These are phyloP conservation scores for Kuschelorhynchus macadamiae DNA, from an alignment of 2,888 invertebrate genomes.

Conservation along the genomic window DNA sequence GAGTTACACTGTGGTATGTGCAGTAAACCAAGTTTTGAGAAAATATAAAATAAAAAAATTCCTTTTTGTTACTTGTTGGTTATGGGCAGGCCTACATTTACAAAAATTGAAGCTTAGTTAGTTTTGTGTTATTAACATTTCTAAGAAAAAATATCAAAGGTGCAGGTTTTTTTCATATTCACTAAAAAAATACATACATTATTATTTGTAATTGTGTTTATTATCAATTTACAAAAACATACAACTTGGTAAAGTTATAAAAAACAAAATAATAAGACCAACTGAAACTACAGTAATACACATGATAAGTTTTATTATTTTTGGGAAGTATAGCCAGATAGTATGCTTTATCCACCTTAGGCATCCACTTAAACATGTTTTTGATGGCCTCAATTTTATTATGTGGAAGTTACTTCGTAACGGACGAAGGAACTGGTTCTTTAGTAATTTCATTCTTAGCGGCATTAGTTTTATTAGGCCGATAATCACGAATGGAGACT, in stretches of 20 bases:
- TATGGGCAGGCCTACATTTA: slow-evolving; percentile 7
- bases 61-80: not conserved
- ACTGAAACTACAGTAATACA: not conserved
- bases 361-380: slow-evolving; percentile 39
- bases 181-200: slow-evolving; percentile 8
- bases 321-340: slow-evolving; percentile 26
- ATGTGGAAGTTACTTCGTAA: slow-evolving; percentile 20
- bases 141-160: slow-evolving; percentile 2
- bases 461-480: slow-evolving; percentile 3
- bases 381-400: slow-evolving; percentile 3
- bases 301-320: not conserved
- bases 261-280: slow-evolving; percentile 1
- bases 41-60: not conserved
- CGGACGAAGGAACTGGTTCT: slow-evolving; percentile 6
- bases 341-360: slow-evolving; percentile 26
- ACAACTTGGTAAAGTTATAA: slow-evolving; percentile 22
- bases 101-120: not conserved
- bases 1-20: slow-evolving; percentile 22
- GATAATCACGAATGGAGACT: slow-evolving; percentile 20
- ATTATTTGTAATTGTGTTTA: slow-evolving; percentile 6
- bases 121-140: not conserved
- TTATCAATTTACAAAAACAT: slow-evolving; percentile 7
- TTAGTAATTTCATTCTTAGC: slow-evolving; percentile 11
- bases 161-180: not conserved
- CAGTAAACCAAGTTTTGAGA: slow-evolving; percentile 11